Conservation (phyloP, 2,113 vertebrate species). For the Willisornis vidua region DNA sequence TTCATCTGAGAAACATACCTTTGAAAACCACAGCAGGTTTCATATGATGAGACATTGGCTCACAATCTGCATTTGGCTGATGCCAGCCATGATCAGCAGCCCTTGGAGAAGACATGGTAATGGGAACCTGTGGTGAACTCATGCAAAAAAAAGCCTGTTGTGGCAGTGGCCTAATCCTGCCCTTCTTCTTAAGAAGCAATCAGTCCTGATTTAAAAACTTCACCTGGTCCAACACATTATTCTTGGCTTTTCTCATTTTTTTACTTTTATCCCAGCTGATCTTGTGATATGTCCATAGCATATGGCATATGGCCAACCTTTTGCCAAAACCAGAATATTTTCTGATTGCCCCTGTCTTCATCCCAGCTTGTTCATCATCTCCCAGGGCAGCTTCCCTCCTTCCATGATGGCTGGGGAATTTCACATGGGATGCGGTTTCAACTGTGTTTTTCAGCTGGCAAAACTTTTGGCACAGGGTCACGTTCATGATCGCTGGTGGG, state of each 20-base stretch:
- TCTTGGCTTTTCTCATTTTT: background rate
- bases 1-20: background rate
- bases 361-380: background rate
- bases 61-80: background rate
- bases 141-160: background rate
- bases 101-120: background rate
- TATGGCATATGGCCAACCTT: background rate
- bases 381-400: background rate
- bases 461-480: background rate
- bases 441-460: background rate
- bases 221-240: background rate
- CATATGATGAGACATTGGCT: background rate
- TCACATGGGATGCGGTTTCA: background rate
- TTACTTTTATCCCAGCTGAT: background rate
- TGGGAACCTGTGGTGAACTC: background rate
- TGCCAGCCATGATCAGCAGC: background rate
- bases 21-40: background rate
- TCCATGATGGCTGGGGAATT: background rate
- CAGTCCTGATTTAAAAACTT: background rate
- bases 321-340: background rate
- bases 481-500: fast-evolving
- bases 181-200: background rate
- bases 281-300: background rate
- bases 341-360: background rate
- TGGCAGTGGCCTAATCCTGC: background rate